These are phyloP conservation scores for Lacerta viridis DNA, from an alignment of 2,797 vertebrate species.

Conservation along the genomic window DNA sequence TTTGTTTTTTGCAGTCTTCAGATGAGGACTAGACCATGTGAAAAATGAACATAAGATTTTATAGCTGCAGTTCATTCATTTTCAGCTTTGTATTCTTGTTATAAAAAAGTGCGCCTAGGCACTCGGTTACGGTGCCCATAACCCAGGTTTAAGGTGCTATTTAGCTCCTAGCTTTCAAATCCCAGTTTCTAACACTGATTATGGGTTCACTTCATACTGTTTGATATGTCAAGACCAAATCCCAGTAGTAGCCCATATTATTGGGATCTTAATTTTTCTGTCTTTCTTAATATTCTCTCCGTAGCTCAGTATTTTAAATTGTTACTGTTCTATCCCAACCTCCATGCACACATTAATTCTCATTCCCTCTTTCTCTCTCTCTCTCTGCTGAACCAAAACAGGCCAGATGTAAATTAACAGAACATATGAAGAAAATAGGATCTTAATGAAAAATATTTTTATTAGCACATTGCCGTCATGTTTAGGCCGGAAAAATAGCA, in stretches of 20 bases:
- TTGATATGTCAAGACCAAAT: not conserved
- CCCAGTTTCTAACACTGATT: too few species aligned
- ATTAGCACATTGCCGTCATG: not conserved
- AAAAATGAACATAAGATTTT: too few species aligned
- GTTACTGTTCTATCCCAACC: not conserved
- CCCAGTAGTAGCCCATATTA: not conserved
- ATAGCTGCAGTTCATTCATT: too few species aligned
- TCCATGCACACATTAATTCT: not conserved
- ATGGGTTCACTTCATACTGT: not conserved
- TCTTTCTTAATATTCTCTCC: not conserved
- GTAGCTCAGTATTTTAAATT: not conserved
- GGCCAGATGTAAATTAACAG: not conserved
- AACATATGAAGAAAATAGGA: not conserved
- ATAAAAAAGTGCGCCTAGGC: too few species aligned
- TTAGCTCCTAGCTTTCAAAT: too few species aligned
- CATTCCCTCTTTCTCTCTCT: not conserved
- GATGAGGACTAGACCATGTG: too few species aligned
- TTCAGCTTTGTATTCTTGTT: too few species aligned
- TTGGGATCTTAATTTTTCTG: not conserved
- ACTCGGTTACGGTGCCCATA: rapidly evolving
- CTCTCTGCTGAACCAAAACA: not conserved
- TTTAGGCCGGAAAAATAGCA: constrained; percentile 1
- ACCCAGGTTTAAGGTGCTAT: too few species aligned
- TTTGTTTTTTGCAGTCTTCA: too few species aligned
- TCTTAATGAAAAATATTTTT: not conserved